A percentile compares a stretch with the other conserved stretches of the same genome.
Conservation (phyloP, 2,113 vertebrate genomes). For the Dromaius novaehollandiae region DNA sequence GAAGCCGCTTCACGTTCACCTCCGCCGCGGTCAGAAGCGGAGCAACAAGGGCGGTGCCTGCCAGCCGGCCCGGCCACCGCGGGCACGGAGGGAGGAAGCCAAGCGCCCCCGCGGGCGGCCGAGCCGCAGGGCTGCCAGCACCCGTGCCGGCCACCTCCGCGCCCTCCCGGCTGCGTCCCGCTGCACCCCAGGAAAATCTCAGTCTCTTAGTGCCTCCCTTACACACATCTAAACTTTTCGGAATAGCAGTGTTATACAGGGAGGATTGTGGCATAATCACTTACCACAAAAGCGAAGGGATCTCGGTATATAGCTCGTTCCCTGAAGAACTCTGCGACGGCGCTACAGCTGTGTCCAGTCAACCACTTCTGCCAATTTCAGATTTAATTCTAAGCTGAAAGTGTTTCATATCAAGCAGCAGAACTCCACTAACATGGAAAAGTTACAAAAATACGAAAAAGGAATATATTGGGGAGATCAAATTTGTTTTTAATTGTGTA, state of each 20-base stretch:
- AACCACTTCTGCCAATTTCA: not conserved
- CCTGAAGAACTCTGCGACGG: not conserved
- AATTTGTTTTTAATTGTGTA: not conserved
- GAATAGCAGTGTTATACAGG: accelerated
- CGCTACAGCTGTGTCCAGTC: not conserved
- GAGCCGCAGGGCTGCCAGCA: not conserved
- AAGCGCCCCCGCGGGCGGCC: not conserved
- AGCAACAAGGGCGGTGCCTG: not conserved
- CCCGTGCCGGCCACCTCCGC: not conserved
- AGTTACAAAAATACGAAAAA: not conserved
- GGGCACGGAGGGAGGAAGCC: not conserved
- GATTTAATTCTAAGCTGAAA: not conserved
- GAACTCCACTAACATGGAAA: not conserved
- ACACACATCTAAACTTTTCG: not conserved
- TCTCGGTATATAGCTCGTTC: not conserved
- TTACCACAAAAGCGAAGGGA: not conserved
- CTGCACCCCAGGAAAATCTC: not conserved
- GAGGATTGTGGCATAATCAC: not conserved
- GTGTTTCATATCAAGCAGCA: not conserved
- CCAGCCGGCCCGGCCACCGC: accelerated
- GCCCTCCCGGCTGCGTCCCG: accelerated
- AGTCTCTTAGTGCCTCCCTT: not conserved
- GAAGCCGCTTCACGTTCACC: not conserved
- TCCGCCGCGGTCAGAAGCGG: accelerated
- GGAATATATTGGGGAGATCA: not conserved